These are phyloP conservation scores for Oncorhynchus mykiss DNA, from an alignment of 2,113 vertebrate species.

Conservation along the genomic window DNA sequence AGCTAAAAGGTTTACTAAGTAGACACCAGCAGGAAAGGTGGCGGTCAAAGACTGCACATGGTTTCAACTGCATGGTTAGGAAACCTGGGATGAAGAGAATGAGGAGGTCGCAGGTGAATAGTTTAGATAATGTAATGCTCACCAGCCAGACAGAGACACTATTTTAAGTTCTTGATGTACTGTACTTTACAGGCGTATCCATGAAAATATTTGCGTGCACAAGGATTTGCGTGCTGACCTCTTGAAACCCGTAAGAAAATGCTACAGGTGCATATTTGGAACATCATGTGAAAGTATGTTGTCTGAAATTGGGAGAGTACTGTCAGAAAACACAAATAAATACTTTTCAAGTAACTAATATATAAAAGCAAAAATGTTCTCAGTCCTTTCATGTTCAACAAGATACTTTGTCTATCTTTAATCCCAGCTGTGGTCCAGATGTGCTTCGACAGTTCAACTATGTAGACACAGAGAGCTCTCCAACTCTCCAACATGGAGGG, in stretches of 20 bases:
- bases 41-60: background rate
- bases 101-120: background rate
- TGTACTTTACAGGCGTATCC: conserved; percentile 28
- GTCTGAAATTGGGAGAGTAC: background rate
- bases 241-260: conserved; percentile 23
- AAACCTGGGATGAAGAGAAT: conserved; percentile 1
- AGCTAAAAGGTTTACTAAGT: background rate
- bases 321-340: background rate
- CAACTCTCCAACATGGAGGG: conserved; percentile 27
- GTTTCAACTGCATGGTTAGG: background rate
- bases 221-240: background rate
- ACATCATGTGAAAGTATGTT: too few relatives aligned
- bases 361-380: background rate
- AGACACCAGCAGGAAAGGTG: background rate
- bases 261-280: conserved; percentile 14
- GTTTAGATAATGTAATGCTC: conserved; percentile 19
- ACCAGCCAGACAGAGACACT: conserved; percentile 1
- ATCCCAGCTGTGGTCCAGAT: conserved; percentile 44
- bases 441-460: conserved; percentile 4
- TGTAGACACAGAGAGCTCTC: conserved; percentile 13
- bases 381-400: too few relatives aligned
- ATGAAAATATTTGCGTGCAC: background rate
- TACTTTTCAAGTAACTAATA: background rate
- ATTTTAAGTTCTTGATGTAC: too few relatives aligned
- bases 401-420: conserved; percentile 2